phyloP scores from a whole-genome alignment of 2,797 vertebrate genomes.

The Decapterus maruadsi region DNA sequence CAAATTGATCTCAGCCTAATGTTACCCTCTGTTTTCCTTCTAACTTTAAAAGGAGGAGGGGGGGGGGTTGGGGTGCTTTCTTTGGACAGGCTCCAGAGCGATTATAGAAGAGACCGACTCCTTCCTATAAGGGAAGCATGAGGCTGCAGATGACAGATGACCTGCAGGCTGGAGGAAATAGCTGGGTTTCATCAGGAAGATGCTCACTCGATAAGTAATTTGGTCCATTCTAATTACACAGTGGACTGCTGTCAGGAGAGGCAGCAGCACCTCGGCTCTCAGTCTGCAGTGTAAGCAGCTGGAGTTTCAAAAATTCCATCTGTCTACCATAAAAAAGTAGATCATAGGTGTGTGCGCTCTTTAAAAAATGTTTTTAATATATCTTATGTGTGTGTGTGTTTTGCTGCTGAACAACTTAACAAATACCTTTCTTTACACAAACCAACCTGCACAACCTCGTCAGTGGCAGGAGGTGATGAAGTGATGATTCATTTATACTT shows the following conservation, averaged over 20 bases:
- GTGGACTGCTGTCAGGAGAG: slow-evolving; percentile 32
- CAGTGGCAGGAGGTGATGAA: neutral
- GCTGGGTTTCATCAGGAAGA: slow-evolving; percentile 64
- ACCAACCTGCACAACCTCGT: neutral
- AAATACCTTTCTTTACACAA: too few species aligned
- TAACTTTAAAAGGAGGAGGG: slow-evolving; percentile 11
- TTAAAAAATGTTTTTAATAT: too few species aligned
- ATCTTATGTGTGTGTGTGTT: too few species aligned
- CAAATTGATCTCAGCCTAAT: slow-evolving; percentile 68
- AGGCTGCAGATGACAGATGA: slow-evolving; percentile 66
- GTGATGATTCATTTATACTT: slow-evolving; percentile 21
- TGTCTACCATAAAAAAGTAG: neutral
- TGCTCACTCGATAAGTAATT: slow-evolving; percentile 68
- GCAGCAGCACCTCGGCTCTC: slow-evolving; percentile 2
- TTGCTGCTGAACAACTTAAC: too few species aligned
- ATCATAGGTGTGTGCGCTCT: too few species aligned
- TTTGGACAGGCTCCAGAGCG: slow-evolving; percentile 54
- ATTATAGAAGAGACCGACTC: slow-evolving; percentile 43
- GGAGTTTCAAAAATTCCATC: neutral
- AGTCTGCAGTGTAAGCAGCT: neutral
- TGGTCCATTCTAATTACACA: slow-evolving; percentile 67
- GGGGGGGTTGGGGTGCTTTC: slow-evolving; percentile 2
- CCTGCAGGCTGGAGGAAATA: slow-evolving; percentile 67
- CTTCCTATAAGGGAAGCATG: slow-evolving; percentile 48
- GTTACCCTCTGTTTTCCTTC: slow-evolving; percentile 23